Base-by-base conservation (phyloP, 2,888 invertebrate genomes). In the Plagodis dolabraria region DNA sequence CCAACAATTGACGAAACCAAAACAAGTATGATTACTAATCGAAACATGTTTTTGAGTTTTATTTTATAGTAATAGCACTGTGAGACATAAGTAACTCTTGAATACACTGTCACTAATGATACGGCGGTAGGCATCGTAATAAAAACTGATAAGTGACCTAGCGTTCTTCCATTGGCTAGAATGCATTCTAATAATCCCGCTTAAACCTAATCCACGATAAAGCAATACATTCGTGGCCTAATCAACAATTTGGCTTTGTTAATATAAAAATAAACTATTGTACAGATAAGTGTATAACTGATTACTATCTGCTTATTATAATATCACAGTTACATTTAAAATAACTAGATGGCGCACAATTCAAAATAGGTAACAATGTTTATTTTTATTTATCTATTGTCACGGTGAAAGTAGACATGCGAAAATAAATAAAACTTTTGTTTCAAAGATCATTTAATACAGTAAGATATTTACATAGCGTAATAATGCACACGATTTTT, bases 121-220 rank as follows among this genome's bases (percentile, higher is more conserved):
- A 22, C 22, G 22, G 22, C 1, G 22, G 22, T 22, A 22, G 22
- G 22, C 1, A 2, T 22, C 22, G 22, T 22, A 22, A 22, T 22
- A 4, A 22, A 22, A 22, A 22, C 22, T 22, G 22, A 22, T 22
- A 22, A 22, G 22, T 22, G 22, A 22, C 4, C 4, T 22, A 33
- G 1, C 34, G 33, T 49, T 49, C 53, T 56, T 61, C 38, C 8
- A 61, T 61, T 61, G 56, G 53, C 46, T 46, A 49, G 49, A 57
- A 53, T 48, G 42, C 36, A 56, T 47, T 47, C 8, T 40, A 45
- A 8, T 60, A 60, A 60, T 52, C 60, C 51, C 8, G 35, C 45
- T 60, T 55, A 48, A 42, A 50, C 12, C 6, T 56, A 60, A 60
- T 52, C 52, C 42, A 11, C 7, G 60, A 60, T 53, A 56, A 55